A percentile compares a stretch with the other conserved stretches of the same genome.
Conservation (phyloP, 2,888 invertebrate species). For the Aspidiotus destructor region DNA sequence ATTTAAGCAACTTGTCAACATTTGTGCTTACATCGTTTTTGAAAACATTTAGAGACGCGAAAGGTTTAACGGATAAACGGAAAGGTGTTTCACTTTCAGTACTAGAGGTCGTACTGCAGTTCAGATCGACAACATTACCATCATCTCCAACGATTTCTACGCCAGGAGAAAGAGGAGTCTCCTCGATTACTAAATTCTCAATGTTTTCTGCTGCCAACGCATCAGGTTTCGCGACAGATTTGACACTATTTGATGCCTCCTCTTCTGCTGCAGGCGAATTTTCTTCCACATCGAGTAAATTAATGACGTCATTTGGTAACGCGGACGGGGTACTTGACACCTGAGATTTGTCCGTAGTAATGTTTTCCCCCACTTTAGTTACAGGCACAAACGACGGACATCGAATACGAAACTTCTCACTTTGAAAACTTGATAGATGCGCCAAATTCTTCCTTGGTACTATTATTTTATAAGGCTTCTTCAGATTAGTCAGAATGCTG, state of each 20-base stretch:
- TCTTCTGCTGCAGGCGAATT: background rate
- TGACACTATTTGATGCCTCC: background rate
- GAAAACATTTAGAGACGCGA: slow-evolving; percentile 1
- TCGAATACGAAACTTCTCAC: background rate
- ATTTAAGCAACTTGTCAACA: slow-evolving; percentile 8
- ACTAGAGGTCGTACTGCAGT: background rate
- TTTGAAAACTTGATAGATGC: no score
- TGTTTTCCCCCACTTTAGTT: background rate
- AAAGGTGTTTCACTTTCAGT: background rate
- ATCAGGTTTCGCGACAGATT: no score
- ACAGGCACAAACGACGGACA: slow-evolving; percentile 3
- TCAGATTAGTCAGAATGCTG: no score
- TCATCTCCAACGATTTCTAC: no score
- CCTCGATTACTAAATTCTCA: no score
- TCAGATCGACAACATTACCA: no score
- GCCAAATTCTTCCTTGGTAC: no score
- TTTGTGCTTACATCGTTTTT: background rate
- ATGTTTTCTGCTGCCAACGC: no score
- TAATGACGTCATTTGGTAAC: no score
- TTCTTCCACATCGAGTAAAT: background rate
- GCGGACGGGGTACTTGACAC: no score
- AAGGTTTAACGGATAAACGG: slow-evolving; percentile 5
- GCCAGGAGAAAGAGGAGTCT: no score
- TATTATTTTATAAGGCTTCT: no score
- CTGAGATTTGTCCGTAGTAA: background rate